Conservation (phyloP, 2,113 vertebrate species). For the Odontesthes bonariensis region DNA sequence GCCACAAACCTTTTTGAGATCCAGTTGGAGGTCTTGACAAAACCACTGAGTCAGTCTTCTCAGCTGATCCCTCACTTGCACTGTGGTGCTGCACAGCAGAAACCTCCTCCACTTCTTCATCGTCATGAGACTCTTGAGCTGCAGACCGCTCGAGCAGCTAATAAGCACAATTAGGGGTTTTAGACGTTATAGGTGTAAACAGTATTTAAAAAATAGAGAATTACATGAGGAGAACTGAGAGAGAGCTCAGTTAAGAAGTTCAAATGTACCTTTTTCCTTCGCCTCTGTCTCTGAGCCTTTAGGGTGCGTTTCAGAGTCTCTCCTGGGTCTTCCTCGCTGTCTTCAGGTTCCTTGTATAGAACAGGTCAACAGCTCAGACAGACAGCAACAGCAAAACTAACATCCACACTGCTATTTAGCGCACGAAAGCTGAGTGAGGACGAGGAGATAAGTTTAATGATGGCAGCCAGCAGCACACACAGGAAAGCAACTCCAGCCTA, state of each 20-base stretch:
- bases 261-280: slow-evolving; percentile 77
- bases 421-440: slow-evolving; percentile 8
- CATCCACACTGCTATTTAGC: background rate
- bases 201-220: background rate
- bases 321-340: slow-evolving; percentile 68
- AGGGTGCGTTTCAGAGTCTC: slow-evolving; percentile 72
- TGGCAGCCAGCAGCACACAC: slow-evolving; percentile 28
- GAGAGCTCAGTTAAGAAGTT: too few species aligned
- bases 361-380: background rate
- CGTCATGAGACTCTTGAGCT: slow-evolving; percentile 47
- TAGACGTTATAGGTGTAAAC: rapidly evolving
- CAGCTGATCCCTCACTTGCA: slow-evolving; percentile 37
- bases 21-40: slow-evolving; percentile 38
- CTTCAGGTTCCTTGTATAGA: slow-evolving; percentile 73
- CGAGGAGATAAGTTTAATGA: background rate
- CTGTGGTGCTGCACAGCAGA: slow-evolving; percentile 23
- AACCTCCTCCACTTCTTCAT: slow-evolving; percentile 54
- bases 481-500: slow-evolving; percentile 17
- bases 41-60: slow-evolving; percentile 15
- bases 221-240: background rate
- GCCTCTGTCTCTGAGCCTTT: slow-evolving; percentile 73
- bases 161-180: background rate
- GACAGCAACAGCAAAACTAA: background rate
- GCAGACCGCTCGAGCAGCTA: slow-evolving; percentile 71
- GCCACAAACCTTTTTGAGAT: slow-evolving; percentile 64